Evolutionary conservation across 2,888 invertebrate genomes (phyloP), one percentile per base, ranked within the genome.

Genomic region (Xestia rhomboidea): DNA sequence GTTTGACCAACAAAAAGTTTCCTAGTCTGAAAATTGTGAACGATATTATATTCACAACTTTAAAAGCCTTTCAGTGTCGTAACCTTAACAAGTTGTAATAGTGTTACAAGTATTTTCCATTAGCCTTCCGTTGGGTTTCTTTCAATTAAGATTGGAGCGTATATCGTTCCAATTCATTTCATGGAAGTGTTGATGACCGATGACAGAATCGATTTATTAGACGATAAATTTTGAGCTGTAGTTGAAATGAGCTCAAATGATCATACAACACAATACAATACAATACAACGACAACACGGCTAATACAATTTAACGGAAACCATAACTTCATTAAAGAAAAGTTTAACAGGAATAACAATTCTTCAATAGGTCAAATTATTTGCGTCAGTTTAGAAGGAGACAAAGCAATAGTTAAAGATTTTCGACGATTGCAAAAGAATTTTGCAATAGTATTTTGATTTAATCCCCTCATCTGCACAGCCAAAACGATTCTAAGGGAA

Each of bases 1-100:
- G 27, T n/a, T 30, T 51, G 1, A 13, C 27, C 4, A 30, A 15
- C n/a, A 51, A 41, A 34, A 41, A 5, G 1, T 8, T 24, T 51
- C 11, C n/a, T 34, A 18, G 49, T 15, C 34, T 18, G 18, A 30
- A n/a, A 27, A 60, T 60, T 44, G n/a, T 57, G 24, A 24, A 60
- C n/a, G n/a, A 41, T 41, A 51, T 38, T n/a, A 30, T 24, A 66
- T 38, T 10, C 0, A 51, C 5, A 44, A 21, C 2, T 41, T 10
- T 38, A 54, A 63, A 64, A 82, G 82, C 44, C 13, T 66, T 76
- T 60, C n/a, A 46, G 60, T 66, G 64, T 69, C 13, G 15, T 27
- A 66, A 41, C n/a, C 30, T 41, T 66, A 66, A 60, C 60, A 6
- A 62, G 13, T 27, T 44, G 24, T 68, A 60, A 30, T 57, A n/a